These are phyloP conservation scores for Drosophila repleta DNA, from an alignment of 1,140 invertebrate species.

Conservation along the genomic window DNA sequence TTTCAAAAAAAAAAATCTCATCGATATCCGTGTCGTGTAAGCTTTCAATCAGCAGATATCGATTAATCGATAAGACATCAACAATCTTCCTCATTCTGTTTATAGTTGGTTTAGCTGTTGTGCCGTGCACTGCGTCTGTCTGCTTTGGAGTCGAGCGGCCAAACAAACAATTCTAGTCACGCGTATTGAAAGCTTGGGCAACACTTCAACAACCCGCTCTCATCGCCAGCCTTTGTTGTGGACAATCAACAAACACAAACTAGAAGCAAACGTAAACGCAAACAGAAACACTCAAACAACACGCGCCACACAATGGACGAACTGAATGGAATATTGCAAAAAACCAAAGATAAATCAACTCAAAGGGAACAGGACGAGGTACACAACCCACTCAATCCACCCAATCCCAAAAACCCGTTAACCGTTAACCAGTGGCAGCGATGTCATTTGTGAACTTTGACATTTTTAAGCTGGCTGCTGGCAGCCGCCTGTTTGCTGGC, in stretches of 20 bases:
- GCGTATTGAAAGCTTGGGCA: conserved; percentile 43
- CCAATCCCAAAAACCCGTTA: conserved; percentile 34
- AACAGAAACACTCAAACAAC: no score
- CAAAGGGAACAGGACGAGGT: conserved; percentile 84
- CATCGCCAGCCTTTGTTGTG: conserved; percentile 17
- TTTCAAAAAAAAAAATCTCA: neutral
- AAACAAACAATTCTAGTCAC: conserved; percentile 67
- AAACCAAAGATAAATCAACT: conserved; percentile 82
- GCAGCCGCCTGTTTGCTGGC: conserved; percentile 17
- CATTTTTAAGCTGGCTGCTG: conserved; percentile 49
- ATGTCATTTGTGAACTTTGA: conserved; percentile 64
- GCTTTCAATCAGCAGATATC: conserved; percentile 1
- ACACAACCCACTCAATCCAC: conserved; percentile 11
- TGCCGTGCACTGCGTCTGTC: conserved; percentile 16
- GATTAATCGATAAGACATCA: conserved; percentile 21
- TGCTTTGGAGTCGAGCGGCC: conserved; percentile 21
- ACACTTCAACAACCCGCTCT: conserved; percentile 7
- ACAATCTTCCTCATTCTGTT: conserved; percentile 43
- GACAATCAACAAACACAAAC: conserved; percentile 30
- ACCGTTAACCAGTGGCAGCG: conserved; percentile 30
- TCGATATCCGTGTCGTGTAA: neutral
- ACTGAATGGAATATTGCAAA: conserved; percentile 76
- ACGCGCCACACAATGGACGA: conserved; percentile 72
- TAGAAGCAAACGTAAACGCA: conserved; percentile 30
- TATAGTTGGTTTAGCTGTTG: conserved; percentile 47